Conservation (phyloP, 2,888 invertebrate species). For the Arrhopalites spinosus region DNA sequence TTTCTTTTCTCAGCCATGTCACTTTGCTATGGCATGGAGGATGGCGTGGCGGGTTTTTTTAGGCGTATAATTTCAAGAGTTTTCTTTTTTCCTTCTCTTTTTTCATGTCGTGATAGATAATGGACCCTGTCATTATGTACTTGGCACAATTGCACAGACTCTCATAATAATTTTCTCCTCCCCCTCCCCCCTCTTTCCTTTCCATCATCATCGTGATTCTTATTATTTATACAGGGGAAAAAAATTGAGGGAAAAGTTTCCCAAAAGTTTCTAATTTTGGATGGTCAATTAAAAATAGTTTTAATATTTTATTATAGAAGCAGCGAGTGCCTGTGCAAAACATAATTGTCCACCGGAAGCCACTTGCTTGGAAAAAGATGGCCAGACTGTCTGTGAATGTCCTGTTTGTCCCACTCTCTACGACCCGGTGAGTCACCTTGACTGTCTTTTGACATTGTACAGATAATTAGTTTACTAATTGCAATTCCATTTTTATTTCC, state of each 20-base stretch:
- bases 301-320: conserved; percentile 63
- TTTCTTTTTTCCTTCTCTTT: no score
- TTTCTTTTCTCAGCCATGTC: not conserved
- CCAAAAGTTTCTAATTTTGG: not conserved
- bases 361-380: conserved; percentile 68
- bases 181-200: no score
- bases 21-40: no score
- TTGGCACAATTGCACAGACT: not conserved
- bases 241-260: not conserved
- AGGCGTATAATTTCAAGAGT: not conserved
- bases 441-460: no score
- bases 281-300: not conserved
- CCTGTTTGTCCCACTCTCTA: conserved; percentile 82
- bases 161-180: no score
- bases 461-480: no score
- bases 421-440: no score
- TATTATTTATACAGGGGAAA: not conserved
- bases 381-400: conserved; percentile 79
- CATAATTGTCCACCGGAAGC: conserved; percentile 79
- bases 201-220: not conserved
- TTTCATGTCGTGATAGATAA: conserved; percentile 10
- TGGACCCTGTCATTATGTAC: conserved; percentile 12
- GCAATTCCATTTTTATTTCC: no score
- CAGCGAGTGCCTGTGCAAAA: conserved; percentile 70
- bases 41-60: no score